Evolutionary conservation across 2,888 invertebrate genomes (phyloP), one percentile per base, ranked within the genome.

Genomic region (Seira musarum): DNA sequence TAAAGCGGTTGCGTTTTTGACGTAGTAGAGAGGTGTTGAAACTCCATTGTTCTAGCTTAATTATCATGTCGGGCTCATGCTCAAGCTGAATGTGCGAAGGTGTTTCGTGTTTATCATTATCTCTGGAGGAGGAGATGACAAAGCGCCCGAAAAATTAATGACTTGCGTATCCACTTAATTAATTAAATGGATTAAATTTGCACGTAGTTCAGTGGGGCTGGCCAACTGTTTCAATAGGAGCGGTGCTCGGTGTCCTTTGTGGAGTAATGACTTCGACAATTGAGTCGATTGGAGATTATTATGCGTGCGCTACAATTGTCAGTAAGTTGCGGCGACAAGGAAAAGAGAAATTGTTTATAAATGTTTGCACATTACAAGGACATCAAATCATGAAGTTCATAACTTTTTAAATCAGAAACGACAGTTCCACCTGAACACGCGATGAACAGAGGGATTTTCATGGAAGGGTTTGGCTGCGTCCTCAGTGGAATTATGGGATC

Each of bases 231-330:
- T 93, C 92, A 46, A 87, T 89, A 67, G 91, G 92, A 0, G 93
- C 94, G 0, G 93, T 94, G 15, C 89, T 94, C 76, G 94, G 94
- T 2, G 93, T 95, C 92, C 87, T 94, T 74, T 94, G 94, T 0
- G 95, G 94, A 0, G 94, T 94, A 22, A 88, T 94, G 40, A 94
- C 94, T 0, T 94, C 94, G 84, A 94, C 94, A 0, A 93, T 95
- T 15, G 95, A 95, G 88, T 94, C 94, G 2, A 93, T 96, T 81
- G 95, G 96, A 87, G 96, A 96, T 88, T 97, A 96, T 89, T 95
- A 96, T 71, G 96, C 96, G n/a, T 95, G 95, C 0, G 95, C 96
- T 0, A 91, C 92, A 88, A 94, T 84, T 71, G 74, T 60, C 53
- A 84, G 84, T 85, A 74, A 72, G 81, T 68, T 72, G 3, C 22